Conservation (phyloP, 1,140 invertebrate genomes). For the Drosophila suzukii region DNA sequence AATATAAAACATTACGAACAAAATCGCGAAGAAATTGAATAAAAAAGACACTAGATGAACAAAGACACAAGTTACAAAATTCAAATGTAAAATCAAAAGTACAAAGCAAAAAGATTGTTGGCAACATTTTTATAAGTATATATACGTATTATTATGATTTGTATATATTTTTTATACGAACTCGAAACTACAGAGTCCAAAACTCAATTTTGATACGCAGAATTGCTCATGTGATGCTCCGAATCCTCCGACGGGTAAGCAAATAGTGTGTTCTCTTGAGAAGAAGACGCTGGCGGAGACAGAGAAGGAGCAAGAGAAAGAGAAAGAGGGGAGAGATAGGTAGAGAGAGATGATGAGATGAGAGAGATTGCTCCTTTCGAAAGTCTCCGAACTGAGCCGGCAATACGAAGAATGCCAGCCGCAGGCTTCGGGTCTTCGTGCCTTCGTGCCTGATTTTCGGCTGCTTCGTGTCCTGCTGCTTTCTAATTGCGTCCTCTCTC, state of each 20-base stretch:
- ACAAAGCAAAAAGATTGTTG: conserved; percentile 82
- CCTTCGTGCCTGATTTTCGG: conserved; percentile 55
- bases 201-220: conserved; percentile 61
- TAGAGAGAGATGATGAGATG: background rate
- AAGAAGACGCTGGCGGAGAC: conserved; percentile 39
- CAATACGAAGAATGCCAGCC: conserved; percentile 64
- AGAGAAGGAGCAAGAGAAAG: conserved; percentile 4
- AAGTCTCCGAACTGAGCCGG: conserved; percentile 30
- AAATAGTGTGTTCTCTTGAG: conserved; percentile 35
- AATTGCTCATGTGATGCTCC: conserved; percentile 70
- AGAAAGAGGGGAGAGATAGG: background rate
- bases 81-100: conserved; percentile 80
- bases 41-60: conserved; percentile 34
- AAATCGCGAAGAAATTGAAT: conserved; percentile 19
- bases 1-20: conserved; percentile 26
- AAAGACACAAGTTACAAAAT: conserved; percentile 61
- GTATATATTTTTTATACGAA: conserved; percentile 83
- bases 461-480: conserved; percentile 66
- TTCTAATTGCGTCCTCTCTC: conserved; percentile 76
- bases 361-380: conserved; percentile 27
- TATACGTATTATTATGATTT: conserved; percentile 79
- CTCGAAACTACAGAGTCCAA: conserved; percentile 41
- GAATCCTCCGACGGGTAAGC: conserved; percentile 74
- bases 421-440: conserved; percentile 43
- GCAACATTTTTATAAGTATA: conserved; percentile 82